A percentile compares a stretch with the other conserved stretches of the same genome.
Evolutionary conservation across 2,888 invertebrate species (phyloP).

Genomic region (Byasa hedistus): DNA sequence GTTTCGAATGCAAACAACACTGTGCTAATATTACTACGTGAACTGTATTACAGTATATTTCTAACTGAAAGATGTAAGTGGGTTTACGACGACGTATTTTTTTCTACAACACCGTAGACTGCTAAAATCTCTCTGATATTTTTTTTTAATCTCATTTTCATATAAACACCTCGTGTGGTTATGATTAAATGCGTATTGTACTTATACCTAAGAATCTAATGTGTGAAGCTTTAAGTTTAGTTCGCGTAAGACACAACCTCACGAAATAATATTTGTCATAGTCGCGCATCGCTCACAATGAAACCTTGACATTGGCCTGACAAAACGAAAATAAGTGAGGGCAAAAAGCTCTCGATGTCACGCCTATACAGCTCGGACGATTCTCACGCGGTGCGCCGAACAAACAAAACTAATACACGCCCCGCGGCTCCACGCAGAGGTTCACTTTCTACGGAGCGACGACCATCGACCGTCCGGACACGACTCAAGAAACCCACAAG

Average conservation of each 20-base stretch:
- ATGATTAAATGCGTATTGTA: no score
- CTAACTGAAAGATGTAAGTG: no score
- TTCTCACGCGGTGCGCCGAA: constrained; percentile 74
- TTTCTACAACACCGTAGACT: no score
- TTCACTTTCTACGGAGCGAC: constrained; percentile 45
- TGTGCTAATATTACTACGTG: no score
- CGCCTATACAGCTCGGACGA: constrained; percentile 74
- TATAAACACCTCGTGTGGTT: no score
- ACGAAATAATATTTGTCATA: constrained; percentile 54
- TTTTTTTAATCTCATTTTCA: no score
- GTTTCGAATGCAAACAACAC: no score
- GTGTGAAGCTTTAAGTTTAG: not conserved
- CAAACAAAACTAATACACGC: constrained; percentile 65
- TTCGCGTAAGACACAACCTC: not conserved
- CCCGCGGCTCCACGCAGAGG: constrained; percentile 57
- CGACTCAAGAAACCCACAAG: constrained; percentile 26
- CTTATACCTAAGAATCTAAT: no score
- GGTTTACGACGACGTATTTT: no score
- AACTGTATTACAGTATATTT: no score
- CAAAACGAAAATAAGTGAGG: constrained; percentile 53
- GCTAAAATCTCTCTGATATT: no score
- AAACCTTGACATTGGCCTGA: constrained; percentile 59
- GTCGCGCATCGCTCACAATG: constrained; percentile 66
- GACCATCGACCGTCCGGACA: constrained; percentile 44
- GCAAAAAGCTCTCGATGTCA: constrained; percentile 63